These are phyloP conservation scores for Agrilus planipennis DNA, from an alignment of 1,140 invertebrate genomes.

Conservation along the genomic window DNA sequence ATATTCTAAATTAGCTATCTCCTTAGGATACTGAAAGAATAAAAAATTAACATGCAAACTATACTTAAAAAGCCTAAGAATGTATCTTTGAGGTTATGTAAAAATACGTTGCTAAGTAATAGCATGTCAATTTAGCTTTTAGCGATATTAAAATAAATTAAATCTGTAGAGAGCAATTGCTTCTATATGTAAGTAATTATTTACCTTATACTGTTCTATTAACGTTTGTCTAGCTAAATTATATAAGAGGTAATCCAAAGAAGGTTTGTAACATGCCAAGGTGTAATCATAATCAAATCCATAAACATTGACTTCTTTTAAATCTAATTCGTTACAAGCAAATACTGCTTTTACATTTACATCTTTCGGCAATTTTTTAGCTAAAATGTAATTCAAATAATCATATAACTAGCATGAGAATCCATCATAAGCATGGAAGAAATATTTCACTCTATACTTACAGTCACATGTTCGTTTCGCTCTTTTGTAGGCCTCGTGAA, in stretches of 20 bases:
- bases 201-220: constrained; percentile 79
- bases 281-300: constrained; percentile 99
- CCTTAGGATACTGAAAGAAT: constrained; percentile 74
- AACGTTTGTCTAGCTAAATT: constrained; percentile 79
- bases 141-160: no score
- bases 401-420: constrained; percentile 1
- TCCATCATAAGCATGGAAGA: no score
- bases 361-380: constrained; percentile 77
- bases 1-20: constrained; percentile 71
- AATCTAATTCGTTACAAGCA: constrained; percentile 92
- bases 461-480: constrained; percentile 37
- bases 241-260: constrained; percentile 85
- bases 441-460: no score
- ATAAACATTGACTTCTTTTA: constrained; percentile 86
- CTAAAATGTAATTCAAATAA: constrained; percentile 38
- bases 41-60: constrained; percentile 3
- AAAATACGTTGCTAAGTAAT: not conserved
- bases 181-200: constrained; percentile 12
- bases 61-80: constrained; percentile 1
- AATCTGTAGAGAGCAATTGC: not conserved
- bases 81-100: not conserved
- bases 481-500: constrained; percentile 34
- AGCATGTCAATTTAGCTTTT: not conserved
- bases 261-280: constrained; percentile 86
- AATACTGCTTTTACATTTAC: constrained; percentile 80